Percentiles rank a stretch among this genome's conserved stretches.
Conservation (phyloP, 2,113 vertebrate species). For the Charina bottae region DNA sequence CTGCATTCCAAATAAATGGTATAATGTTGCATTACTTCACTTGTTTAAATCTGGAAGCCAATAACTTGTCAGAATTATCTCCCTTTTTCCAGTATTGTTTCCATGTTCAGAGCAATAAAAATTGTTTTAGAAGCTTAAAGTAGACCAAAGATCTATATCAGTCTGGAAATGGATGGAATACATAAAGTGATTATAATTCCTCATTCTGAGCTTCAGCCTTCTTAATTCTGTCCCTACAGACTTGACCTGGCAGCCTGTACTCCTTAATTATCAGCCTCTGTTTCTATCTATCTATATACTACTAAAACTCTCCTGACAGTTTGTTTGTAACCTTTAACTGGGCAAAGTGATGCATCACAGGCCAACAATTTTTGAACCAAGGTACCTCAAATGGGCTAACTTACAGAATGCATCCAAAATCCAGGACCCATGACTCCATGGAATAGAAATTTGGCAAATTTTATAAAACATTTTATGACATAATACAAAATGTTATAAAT, state of each 20-base stretch:
- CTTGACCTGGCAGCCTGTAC: not conserved
- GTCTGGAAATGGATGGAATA: not conserved
- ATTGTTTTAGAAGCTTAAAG: not conserved
- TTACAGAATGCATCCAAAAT: too few species aligned
- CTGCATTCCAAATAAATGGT: not conserved
- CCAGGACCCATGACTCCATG: too few species aligned
- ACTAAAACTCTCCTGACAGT: too few species aligned
- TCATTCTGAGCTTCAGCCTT: not conserved
- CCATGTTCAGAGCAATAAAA: not conserved
- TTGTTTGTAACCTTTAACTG: too few species aligned
- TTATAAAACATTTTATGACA: too few species aligned
- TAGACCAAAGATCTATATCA: not conserved
- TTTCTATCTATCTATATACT: not conserved
- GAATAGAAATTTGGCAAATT: too few species aligned
- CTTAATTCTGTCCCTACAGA: not conserved
- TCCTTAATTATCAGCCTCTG: not conserved
- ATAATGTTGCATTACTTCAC: not conserved
- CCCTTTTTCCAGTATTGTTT: not conserved
- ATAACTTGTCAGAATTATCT: not conserved
- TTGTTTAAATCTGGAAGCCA: not conserved
- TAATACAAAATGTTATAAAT: too few species aligned
- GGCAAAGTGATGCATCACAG: too few species aligned
- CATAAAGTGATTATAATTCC: not conserved
- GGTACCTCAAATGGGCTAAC: too few species aligned
- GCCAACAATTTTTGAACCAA: too few species aligned